These are phyloP conservation scores for Spongilla lacustris DNA, from an alignment of 37 sponge, comb jelly and placozoan genomes.

Conservation along the genomic window DNA sequence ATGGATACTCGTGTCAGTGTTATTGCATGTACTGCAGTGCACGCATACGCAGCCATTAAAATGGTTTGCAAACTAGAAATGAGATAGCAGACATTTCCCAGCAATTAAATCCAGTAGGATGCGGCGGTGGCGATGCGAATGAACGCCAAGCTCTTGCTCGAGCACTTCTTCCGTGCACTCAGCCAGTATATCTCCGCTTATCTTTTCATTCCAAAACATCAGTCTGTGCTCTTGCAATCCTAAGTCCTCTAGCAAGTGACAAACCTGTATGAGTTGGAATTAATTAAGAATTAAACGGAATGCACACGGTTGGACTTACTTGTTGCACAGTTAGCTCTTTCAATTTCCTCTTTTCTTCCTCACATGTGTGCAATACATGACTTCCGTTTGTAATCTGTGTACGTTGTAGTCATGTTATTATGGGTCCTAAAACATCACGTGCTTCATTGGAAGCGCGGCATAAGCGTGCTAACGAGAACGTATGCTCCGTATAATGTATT, in stretches of 20 bases:
- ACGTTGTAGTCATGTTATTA: no score
- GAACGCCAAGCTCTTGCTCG: constrained; percentile 38
- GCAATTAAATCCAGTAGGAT: constrained; percentile 22
- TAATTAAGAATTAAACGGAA: not conserved
- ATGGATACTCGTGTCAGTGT: no score
- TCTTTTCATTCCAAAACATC: constrained; percentile 3
- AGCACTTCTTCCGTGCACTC: constrained; percentile 44
- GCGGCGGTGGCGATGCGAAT: constrained; percentile 12
- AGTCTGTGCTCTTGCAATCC: constrained; percentile 18
- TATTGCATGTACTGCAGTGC: no score
- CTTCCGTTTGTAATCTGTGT: not conserved
- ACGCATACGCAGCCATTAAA: no score
- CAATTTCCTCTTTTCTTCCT: not conserved
- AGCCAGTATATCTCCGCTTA: constrained; percentile 37
- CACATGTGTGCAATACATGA: not conserved
- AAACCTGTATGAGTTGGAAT: not conserved
- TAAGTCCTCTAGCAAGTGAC: not conserved
- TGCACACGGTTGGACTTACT: not conserved
- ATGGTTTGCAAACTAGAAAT: no score
- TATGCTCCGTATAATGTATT: no score
- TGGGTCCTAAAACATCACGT: no score
- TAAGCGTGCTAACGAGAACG: no score
- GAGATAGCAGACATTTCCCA: no score
- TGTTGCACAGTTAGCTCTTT: not conserved
- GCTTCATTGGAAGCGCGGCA: no score